Evolutionary conservation across 2,888 invertebrate genomes (phyloP).

Genomic region (Eueremaeus valkanovi): DNA sequence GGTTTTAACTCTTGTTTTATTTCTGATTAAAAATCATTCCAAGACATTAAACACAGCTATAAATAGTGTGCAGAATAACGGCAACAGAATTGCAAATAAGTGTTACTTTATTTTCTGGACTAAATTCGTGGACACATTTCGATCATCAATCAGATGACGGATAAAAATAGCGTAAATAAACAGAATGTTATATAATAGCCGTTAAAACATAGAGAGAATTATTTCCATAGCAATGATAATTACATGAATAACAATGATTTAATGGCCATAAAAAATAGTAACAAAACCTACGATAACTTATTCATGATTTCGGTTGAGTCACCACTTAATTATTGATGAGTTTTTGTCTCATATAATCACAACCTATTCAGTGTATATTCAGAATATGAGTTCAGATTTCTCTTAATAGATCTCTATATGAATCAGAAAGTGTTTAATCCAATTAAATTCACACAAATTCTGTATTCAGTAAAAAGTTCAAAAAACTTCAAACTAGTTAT

Average conservation of each 20-base stretch:
- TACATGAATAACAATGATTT: background rate
- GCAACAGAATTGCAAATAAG: background rate
- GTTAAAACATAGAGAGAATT: background rate
- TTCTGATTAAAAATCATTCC: conserved; percentile 30
- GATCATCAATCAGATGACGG: background rate
- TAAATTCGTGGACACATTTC: background rate
- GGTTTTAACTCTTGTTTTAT: background rate
- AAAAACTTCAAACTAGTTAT: background rate
- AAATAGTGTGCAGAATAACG: background rate
- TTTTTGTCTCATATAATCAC: background rate
- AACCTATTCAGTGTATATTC: background rate
- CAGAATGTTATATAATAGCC: background rate
- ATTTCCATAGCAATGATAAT: conserved; percentile 7
- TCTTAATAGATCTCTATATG: too few species aligned
- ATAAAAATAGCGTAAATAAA: background rate
- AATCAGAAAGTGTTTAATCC: too few species aligned
- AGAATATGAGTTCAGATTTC: background rate
- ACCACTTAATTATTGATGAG: conserved; percentile 19
- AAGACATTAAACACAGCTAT: background rate
- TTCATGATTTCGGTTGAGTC: conserved; percentile 2
- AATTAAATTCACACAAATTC: background rate
- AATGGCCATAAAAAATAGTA: background rate
- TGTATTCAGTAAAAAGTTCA: background rate
- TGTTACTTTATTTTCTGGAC: background rate
- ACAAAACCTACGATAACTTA: background rate